These are phyloP conservation scores for Pseudocheirus occidentalis DNA, from an alignment of 2,797 vertebrate species.

Conservation along the genomic window DNA sequence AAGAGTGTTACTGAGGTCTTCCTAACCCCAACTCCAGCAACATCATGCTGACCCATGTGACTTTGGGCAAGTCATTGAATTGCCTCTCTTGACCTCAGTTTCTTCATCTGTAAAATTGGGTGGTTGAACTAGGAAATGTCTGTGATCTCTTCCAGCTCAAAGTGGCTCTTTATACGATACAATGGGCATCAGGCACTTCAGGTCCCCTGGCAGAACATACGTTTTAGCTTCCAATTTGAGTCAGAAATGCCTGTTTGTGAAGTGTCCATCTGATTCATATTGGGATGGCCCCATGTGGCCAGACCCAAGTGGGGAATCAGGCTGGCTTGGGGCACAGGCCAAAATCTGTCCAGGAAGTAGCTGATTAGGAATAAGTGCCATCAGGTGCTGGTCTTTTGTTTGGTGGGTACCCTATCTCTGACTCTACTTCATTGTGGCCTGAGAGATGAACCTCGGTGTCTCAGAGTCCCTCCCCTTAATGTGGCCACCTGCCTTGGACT, in stretches of 20 bases:
- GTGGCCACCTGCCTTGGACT: conserved; percentile 30
- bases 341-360: conserved; percentile 1
- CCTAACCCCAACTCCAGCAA: not conserved
- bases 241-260: conserved; percentile 20
- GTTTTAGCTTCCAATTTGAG: conserved; percentile 34
- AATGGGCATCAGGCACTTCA: conserved; percentile 5
- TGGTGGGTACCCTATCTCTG: not conserved
- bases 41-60: not conserved
- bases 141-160: not conserved
- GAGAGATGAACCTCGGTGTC: not conserved
- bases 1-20: not conserved
- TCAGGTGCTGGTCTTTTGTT: conserved; percentile 6
- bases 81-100: not conserved
- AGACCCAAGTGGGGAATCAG: not conserved
- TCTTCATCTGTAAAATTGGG: not conserved
- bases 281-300: conserved; percentile 9
- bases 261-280: not conserved
- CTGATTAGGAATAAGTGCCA: conserved; percentile 2
- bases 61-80: not conserved
- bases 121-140: not conserved
- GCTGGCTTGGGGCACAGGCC: not conserved
- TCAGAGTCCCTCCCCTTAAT: conserved; percentile 23
- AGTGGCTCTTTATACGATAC: not conserved
- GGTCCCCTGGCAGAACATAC: not conserved
- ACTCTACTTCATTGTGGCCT: not conserved